These are phyloP conservation scores for Bellardia pandia DNA, from an alignment of 2,888 invertebrate species.

Conservation along the genomic window DNA sequence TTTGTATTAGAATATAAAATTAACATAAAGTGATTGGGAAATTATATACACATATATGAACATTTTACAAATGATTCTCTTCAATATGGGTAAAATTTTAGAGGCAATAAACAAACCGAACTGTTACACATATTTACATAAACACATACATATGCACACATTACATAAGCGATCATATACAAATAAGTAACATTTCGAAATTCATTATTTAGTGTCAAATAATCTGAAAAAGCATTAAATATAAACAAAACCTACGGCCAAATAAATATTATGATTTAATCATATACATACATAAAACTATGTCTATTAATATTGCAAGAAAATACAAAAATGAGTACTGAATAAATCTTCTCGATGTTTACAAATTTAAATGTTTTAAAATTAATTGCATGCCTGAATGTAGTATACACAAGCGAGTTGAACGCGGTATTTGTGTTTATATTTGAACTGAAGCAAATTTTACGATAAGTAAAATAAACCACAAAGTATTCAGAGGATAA, in stretches of 20 bases:
- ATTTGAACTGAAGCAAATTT: too few relatives aligned
- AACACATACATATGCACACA: conserved; percentile 30
- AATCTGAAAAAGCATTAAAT: conserved; percentile 36
- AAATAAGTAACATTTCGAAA: conserved; percentile 38
- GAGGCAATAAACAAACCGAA: conserved; percentile 27
- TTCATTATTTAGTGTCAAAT: conserved; percentile 51
- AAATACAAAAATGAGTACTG: conserved; percentile 55
- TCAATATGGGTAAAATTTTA: conserved; percentile 40
- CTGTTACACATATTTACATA: conserved; percentile 1
- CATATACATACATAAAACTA: conserved; percentile 57
- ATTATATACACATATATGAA: too few relatives aligned
- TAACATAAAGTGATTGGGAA: too few relatives aligned
- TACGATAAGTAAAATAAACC: too few relatives aligned
- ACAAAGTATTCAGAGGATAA: too few relatives aligned
- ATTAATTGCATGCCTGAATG: background rate
- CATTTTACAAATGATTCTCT: background rate
- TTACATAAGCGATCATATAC: conserved; percentile 34
- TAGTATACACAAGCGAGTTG: background rate
- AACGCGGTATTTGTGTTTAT: too few relatives aligned
- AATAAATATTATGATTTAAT: conserved; percentile 62
- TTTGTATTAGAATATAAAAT: too few relatives aligned
- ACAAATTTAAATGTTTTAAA: conserved; percentile 46
- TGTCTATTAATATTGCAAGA: conserved; percentile 60
- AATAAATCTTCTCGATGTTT: conserved; percentile 66
- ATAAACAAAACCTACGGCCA: conserved; percentile 53